These are phyloP conservation scores for Sturnus vulgaris DNA, from an alignment of 2,113 vertebrate species.

Conservation along the genomic window DNA sequence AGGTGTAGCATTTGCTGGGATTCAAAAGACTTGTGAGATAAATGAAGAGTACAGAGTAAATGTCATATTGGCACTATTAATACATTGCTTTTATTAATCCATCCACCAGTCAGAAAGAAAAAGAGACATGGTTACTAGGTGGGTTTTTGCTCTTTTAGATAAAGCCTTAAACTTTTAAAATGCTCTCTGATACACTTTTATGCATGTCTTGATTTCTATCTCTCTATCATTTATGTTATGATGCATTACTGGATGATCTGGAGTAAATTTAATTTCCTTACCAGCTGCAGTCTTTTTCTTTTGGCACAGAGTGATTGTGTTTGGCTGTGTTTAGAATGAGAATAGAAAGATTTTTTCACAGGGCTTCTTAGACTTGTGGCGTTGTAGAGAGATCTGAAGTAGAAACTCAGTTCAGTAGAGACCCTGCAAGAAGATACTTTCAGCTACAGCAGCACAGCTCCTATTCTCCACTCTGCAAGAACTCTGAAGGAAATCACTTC, in stretches of 20 bases:
- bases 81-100: background rate
- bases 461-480: background rate
- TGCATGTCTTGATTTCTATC: constrained; percentile 36
- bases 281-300: constrained; percentile 49
- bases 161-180: background rate
- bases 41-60: background rate
- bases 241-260: constrained; percentile 48
- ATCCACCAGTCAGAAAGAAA: background rate
- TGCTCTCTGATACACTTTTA: constrained; percentile 13
- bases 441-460: background rate
- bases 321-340: constrained; percentile 50
- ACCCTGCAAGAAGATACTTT: background rate
- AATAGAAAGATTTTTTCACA: constrained; percentile 39
- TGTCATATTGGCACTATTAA: background rate
- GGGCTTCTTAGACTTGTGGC: background rate
- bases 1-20: background rate
- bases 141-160: background rate
- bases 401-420: background rate
- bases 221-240: constrained; percentile 42
- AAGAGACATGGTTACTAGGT: background rate
- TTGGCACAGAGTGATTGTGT: constrained; percentile 36
- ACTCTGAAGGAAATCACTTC: background rate
- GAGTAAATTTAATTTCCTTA: constrained; percentile 66
- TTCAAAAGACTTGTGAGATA: background rate
- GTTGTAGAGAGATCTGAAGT: background rate